Percentiles rank a stretch among this genome's conserved stretches.
phyloP scores from a whole-genome alignment of 2,888 invertebrate genomes.

The Callinectes sapidus region DNA sequence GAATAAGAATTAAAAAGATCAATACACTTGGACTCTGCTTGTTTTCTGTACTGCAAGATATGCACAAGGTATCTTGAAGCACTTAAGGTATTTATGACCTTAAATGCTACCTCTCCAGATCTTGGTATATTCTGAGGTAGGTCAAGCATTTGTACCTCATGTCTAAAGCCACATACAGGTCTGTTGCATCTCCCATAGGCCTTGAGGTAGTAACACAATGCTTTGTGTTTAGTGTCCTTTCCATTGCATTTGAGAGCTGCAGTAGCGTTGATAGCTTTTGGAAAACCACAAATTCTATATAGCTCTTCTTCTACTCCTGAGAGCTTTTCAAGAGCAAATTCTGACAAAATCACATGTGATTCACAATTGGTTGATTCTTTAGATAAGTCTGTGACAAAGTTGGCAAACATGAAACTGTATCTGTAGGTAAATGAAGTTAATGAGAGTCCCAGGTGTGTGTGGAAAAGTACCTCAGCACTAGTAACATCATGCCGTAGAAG shows the following conservation, averaged over 20 bases:
- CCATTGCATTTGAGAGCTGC: background rate
- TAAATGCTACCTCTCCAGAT: constrained; percentile 62
- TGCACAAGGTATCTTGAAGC: constrained; percentile 69
- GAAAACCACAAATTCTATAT: constrained; percentile 47
- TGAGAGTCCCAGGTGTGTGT: constrained; percentile 41
- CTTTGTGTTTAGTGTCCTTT: background rate
- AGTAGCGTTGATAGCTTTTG: constrained; percentile 17
- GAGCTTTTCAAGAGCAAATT: constrained; percentile 36
- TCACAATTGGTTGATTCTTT: constrained; percentile 50
- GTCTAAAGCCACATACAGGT: constrained; percentile 63
- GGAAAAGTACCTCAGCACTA: constrained; percentile 65
- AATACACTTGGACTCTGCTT: constrained; percentile 19
- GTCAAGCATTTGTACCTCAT: constrained; percentile 55
- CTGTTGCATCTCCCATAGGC: constrained; percentile 62
- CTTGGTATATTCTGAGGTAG: constrained; percentile 46
- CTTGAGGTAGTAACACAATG: constrained; percentile 69
- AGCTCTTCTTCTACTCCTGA: constrained; percentile 51
- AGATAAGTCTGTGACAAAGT: constrained; percentile 50
- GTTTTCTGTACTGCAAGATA: constrained; percentile 52
- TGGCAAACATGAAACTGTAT: constrained; percentile 66
- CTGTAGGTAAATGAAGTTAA: constrained; percentile 55
- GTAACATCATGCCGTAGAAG: constrained; percentile 59
- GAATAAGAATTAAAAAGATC: constrained; percentile 47
- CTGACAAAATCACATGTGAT: constrained; percentile 54
- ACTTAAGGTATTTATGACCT: constrained; percentile 64